phyloP scores from a whole-genome alignment of 2,888 invertebrate genomes.

The Pseudococcus viburni region DNA sequence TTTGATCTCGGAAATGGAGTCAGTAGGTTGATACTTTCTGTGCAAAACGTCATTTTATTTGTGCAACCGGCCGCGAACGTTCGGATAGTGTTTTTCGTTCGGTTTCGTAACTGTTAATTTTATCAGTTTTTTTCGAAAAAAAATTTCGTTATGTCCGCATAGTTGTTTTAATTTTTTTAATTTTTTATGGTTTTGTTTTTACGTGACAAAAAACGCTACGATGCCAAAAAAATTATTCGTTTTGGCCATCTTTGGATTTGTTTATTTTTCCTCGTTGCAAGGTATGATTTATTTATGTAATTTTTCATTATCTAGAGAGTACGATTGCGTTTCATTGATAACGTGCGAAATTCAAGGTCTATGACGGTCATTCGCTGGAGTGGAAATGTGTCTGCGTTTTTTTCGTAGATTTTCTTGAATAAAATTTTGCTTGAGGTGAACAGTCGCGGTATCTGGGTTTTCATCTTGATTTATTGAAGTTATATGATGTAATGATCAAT shows the following conservation, averaged over 20 bases:
- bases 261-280: slow-evolving; percentile 38
- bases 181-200: slow-evolving; percentile 35
- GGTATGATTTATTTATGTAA: slow-evolving; percentile 27
- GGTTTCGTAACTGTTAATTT: slow-evolving; percentile 30
- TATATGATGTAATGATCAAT: too few species aligned
- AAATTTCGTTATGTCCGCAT: background rate
- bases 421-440: background rate
- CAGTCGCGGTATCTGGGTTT: too few species aligned
- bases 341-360: slow-evolving; percentile 39
- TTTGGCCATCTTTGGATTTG: slow-evolving; percentile 23
- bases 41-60: slow-evolving; percentile 61
- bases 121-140: slow-evolving; percentile 38
- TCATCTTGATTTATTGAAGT: too few species aligned
- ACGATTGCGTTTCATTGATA: background rate
- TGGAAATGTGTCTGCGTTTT: background rate
- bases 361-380: background rate
- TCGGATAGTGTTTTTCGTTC: slow-evolving; percentile 53
- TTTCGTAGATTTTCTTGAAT: background rate
- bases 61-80: slow-evolving; percentile 64
- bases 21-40: slow-evolving; percentile 66
- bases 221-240: slow-evolving; percentile 37
- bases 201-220: slow-evolving; percentile 15
- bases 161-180: background rate
- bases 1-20: slow-evolving; percentile 66
- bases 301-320: background rate